Evolutionary conservation across 1,140 invertebrate species (phyloP).

Genomic region (Holotrichia oblita): DNA sequence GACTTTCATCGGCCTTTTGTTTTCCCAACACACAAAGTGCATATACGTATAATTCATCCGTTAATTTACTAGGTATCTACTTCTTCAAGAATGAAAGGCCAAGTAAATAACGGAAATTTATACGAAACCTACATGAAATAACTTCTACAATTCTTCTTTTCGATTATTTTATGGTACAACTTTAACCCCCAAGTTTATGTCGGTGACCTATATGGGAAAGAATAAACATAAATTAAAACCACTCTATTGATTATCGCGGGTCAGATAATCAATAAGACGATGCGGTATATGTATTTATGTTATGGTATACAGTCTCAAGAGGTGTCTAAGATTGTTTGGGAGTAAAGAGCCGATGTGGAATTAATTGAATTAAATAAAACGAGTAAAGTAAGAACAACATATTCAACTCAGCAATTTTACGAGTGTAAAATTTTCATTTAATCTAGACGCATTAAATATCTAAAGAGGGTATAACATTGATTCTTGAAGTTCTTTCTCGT

Average conservation of each 20-base stretch:
- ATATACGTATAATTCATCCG: not conserved
- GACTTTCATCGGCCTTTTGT: not conserved
- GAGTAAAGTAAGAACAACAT: no score
- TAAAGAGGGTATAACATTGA: no score
- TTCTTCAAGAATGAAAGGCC: not conserved
- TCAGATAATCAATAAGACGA: conserved; percentile 6
- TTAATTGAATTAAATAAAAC: no score
- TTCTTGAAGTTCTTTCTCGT: no score
- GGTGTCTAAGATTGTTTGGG: not conserved
- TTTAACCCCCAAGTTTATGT: not conserved
- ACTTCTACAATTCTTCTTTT: not conserved
- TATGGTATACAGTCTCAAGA: not conserved
- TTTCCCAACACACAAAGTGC: not conserved
- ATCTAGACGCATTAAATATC: no score
- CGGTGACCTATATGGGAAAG: not conserved
- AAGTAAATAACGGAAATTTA: not conserved
- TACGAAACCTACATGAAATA: not conserved
- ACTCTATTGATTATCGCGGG: not conserved
- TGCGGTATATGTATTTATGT: not conserved
- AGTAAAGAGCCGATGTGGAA: no score
- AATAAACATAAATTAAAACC: conserved; percentile 12
- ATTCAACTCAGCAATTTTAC: no score
- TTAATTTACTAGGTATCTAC: not conserved
- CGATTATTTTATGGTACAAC: not conserved
- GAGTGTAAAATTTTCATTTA: no score